Percentiles rank a stretch among this genome's conserved stretches.
Evolutionary conservation across 2,797 vertebrate species (phyloP).

Genomic region (Eospalax fontanierii): DNA sequence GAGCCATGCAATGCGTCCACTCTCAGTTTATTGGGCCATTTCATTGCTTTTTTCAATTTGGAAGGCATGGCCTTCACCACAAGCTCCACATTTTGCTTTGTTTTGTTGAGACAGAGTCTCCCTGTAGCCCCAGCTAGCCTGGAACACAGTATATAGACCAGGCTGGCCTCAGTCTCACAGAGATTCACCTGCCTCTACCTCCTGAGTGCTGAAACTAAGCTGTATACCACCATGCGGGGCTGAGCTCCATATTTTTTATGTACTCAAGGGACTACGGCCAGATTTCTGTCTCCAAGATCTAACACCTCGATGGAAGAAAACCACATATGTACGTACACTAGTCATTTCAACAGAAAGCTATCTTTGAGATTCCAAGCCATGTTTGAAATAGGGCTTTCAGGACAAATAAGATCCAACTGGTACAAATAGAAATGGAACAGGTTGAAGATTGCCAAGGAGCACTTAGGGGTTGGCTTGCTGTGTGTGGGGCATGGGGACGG

Average conservation of each 20-base stretch:
- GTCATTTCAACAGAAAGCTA: neutral
- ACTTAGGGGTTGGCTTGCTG: too few relatives aligned
- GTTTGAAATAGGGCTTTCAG: neutral
- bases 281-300: neutral
- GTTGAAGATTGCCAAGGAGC: too few relatives aligned
- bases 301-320: neutral
- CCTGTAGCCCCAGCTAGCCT: too few relatives aligned
- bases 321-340: neutral
- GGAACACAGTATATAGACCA: too few relatives aligned
- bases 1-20: accelerated
- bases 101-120: too few relatives aligned
- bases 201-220: too few relatives aligned
- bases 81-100: neutral
- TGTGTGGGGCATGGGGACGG: neutral
- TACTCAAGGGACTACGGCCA: neutral
- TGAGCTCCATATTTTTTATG: neutral
- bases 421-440: neutral
- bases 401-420: neutral
- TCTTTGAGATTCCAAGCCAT: neutral
- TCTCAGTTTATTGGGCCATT: neutral
- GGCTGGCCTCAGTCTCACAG: too few relatives aligned
- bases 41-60: neutral
- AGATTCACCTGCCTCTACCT: too few relatives aligned
- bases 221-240: too few relatives aligned
- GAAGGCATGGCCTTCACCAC: neutral